Evolutionary conservation across 2,888 invertebrate species (phyloP).

Genomic region (Copidosoma aretas): DNA sequence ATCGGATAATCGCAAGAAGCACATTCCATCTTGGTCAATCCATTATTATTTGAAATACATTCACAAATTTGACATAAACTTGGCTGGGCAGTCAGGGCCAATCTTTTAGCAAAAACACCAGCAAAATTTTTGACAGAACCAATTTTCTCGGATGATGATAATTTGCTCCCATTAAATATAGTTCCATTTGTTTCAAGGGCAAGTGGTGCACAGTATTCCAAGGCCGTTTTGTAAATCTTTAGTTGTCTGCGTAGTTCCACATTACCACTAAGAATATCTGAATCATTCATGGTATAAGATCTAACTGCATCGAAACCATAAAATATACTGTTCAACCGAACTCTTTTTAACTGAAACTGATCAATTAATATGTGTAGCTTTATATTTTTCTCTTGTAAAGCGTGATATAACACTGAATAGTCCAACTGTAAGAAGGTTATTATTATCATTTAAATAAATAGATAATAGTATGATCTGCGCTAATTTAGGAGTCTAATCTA

Average conservation of each 20-base stretch:
- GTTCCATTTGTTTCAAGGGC: constrained; percentile 87
- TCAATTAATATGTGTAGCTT: constrained; percentile 84
- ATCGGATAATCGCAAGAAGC: constrained; percentile 68
- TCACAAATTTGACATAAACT: constrained; percentile 72
- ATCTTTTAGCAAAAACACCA: constrained; percentile 72
- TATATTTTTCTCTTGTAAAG: constrained; percentile 80
- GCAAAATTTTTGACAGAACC: constrained; percentile 70
- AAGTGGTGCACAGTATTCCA: constrained; percentile 81
- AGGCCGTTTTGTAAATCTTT: constrained; percentile 75
- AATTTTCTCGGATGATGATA: constrained; percentile 63
- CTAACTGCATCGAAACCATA: constrained; percentile 79
- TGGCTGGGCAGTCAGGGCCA: constrained; percentile 70
- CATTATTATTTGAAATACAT: constrained; percentile 72
- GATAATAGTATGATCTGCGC: too few species aligned
- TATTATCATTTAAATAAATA: too few species aligned
- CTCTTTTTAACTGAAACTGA: constrained; percentile 79
- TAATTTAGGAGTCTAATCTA: too few species aligned
- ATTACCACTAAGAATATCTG: constrained; percentile 74
- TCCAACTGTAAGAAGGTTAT: constrained; percentile 77
- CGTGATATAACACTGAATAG: constrained; percentile 82
- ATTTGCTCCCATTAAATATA: constrained; percentile 70
- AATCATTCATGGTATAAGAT: constrained; percentile 83
- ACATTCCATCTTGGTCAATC: constrained; percentile 72
- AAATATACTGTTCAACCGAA: constrained; percentile 74
- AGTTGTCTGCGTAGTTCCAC: constrained; percentile 75